Base-by-base conservation (phyloP, 2,888 invertebrate genomes). In the Amblyjoppa proteus region DNA sequence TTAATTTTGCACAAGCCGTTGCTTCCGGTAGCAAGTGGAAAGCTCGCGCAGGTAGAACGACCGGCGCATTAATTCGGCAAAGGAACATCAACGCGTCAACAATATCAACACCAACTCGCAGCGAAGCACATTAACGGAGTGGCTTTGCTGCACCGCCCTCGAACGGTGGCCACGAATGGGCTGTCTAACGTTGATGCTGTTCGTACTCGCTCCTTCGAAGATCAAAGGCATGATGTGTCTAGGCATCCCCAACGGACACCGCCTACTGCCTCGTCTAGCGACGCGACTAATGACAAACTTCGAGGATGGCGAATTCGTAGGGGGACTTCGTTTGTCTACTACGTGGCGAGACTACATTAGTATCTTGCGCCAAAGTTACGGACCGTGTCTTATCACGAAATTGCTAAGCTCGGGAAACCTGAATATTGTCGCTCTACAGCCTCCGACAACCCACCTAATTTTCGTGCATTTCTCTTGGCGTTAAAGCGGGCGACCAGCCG, bases 271-370 rank as follows among this genome's bases (percentile, higher is more conserved):
- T 41, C 49, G 70, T 70, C 70, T 61, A 13, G 45, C 58, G 58
- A 25, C 70, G 45, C 34, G 58, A 70, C 71, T 79, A 79, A 79
- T 79, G 79, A 70, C 70, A 79, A 79, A 79, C 79, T 79, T 79
- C 70, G 70, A 16, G 70, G 70, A 49, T 71, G 58, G 51, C 51
- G 51, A 45, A 71, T 71, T 61, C 9, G 70, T 61, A 70, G 61
- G 78, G 69, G 70, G 70, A 51, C 49, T 58, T 70, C 58, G 71
- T 71, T 71, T 31, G 71, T 53, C 13, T 38, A 25, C 25, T 28
- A 49, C 49, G 25, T 45, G 6, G 16, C 13, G 28, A 16, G 45
- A 69, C 20, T 45, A 28, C 69, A 49, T 45, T 49, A 66, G 34
- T 66, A 31, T 28, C 25, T 7, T 28, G 49, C 69, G 1, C 66